Evolutionary conservation across 2,113 vertebrate genomes (phyloP).

Genomic region (Hiodon tergisus): DNA sequence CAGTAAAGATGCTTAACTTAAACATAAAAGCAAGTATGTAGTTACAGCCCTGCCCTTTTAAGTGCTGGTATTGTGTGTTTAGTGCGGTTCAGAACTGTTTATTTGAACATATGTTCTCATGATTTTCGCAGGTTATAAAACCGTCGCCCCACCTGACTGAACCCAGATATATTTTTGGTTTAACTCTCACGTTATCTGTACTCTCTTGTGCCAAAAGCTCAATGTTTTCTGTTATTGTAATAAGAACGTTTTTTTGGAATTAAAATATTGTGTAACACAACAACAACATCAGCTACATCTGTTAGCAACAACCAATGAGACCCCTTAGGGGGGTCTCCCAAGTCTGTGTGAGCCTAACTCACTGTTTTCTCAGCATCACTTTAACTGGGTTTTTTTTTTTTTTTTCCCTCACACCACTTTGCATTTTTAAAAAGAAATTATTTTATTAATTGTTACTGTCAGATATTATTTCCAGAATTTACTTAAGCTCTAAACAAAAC

Average conservation of each 20-base stretch:
- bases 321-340: conserved; percentile 34
- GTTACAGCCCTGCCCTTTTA: no score
- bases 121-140: no score
- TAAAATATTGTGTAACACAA: conserved; percentile 49
- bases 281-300: conserved; percentile 55
- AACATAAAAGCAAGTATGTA: no score
- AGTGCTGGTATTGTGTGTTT: no score
- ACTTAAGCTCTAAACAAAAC: conserved; percentile 14
- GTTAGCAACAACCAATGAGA: conserved; percentile 35
- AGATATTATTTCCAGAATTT: conserved; percentile 8
- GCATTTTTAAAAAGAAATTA: conserved; percentile 22
- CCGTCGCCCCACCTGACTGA: conserved; percentile 13
- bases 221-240: conserved; percentile 57
- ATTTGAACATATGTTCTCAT: no score
- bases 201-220: conserved; percentile 14
- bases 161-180: conserved; percentile 52
- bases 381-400: conserved; percentile 32
- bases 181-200: conserved; percentile 42
- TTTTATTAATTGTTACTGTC: conserved; percentile 6
- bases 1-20: no score
- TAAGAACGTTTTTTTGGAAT: conserved; percentile 50
- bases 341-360: conserved; percentile 13
- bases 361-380: no score
- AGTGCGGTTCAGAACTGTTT: no score
- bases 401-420: conserved; percentile 34